Evolutionary conservation across 2,888 invertebrate genomes (phyloP), one percentile per base, ranked within the genome.

Genomic region (Odontothrips loti): DNA sequence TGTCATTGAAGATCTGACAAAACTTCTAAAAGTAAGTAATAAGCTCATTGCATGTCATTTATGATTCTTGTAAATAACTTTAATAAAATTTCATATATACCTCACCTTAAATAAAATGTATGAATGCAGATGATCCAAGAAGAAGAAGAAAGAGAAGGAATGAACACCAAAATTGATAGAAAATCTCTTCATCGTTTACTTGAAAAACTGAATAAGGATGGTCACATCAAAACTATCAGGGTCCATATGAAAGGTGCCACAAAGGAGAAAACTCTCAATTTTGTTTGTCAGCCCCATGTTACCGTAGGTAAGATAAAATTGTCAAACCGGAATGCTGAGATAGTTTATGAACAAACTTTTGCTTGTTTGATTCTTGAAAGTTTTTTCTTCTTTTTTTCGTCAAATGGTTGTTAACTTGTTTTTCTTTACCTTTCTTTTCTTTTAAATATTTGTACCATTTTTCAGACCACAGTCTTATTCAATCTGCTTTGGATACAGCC

Each of bases 151-250:
- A 87, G 88, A 81, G 90, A 91, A 86, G 90, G 90, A 0, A 88
- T 88, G 80, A 86, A 88, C 10, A 90, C 89, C 0, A 89, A 87
- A 81, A 90, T 92, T 79, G 93, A 93, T 85, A 90, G 90, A 83
- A 93, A 92, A 85, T 92, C 94, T 0, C 85, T 94, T 43, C 85
- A 89, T 11, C 89, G 93, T 23, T 85, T 94, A 23, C 85, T 93
- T 29, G 87, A 88, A 43, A 89, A 89, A 81, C 86, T 95, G 82
- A 89, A 89, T 0, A 87, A 87, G 81, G 91, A 91, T 79, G 90
- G 91, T 15, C 89, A 90, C 81, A 86, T 93, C 10, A 90, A 91
- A 85, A 87, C 89, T 27, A 88, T 90, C 29, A 85, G 85, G 82
- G 84, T 91, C n/a, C 86, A 87, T 79, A 84, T 92, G 63, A 88